Percentiles rank a stretch among this genome's conserved stretches.
phyloP scores from a whole-genome alignment of 2,888 invertebrate species.

The Lasioglossum oenotherae region DNA sequence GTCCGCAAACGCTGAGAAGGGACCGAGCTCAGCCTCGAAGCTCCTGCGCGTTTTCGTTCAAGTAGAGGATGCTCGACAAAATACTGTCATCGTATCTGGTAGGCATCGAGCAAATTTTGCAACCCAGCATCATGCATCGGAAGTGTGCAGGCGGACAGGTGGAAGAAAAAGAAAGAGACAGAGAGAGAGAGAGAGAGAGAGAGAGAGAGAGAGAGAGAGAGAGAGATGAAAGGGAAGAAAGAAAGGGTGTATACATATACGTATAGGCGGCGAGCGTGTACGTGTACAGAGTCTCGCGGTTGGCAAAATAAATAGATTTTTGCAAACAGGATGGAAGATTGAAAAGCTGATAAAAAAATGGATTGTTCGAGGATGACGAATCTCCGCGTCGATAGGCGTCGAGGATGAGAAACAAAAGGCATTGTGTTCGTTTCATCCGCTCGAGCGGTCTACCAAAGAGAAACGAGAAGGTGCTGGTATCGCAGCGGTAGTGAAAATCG shows the following conservation, averaged over 20 bases:
- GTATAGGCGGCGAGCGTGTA: too few species aligned
- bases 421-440: constrained; percentile 64
- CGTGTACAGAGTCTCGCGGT: neutral
- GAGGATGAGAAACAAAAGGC: constrained; percentile 65
- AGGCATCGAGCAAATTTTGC: neutral
- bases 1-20: neutral
- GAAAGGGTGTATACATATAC: neutral
- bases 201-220: neutral
- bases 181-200: neutral
- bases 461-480: constrained; percentile 61
- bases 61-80: neutral
- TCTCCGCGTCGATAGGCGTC: constrained; percentile 64
- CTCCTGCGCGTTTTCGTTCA: neutral
- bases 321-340: constrained; percentile 15
- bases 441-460: constrained; percentile 63
- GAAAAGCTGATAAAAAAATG: constrained; percentile 61
- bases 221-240: neutral
- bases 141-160: neutral
- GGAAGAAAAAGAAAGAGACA: neutral
- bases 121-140: neutral
- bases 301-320: constrained; percentile 30
- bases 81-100: neutral
- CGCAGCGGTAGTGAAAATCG: constrained; percentile 58
- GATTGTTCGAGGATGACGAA: constrained; percentile 63
- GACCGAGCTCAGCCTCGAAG: neutral